These are phyloP conservation scores for Trypoxylus dichotomus DNA, from an alignment of 1,140 invertebrate genomes.

Conservation along the genomic window DNA sequence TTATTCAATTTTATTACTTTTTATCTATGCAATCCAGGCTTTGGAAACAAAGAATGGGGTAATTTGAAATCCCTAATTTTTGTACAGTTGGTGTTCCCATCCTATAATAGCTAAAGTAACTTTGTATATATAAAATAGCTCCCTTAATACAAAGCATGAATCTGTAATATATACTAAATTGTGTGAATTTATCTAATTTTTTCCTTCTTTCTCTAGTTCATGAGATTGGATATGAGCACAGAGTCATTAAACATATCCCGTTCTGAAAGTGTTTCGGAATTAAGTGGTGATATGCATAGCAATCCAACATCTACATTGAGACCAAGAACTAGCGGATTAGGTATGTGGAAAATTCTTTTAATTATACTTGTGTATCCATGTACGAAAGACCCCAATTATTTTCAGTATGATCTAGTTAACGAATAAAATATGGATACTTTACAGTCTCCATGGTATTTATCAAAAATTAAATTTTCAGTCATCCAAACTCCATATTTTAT, in stretches of 20 bases:
- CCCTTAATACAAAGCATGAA: neutral
- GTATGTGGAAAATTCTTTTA: slow-evolving; percentile 57
- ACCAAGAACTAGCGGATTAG: slow-evolving; percentile 52
- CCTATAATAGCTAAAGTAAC: neutral
- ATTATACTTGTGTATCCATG: neutral
- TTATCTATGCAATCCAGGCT: slow-evolving; percentile 45
- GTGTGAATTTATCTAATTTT: neutral
- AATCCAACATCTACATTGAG: slow-evolving; percentile 45
- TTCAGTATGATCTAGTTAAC: neutral
- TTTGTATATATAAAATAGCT: slow-evolving; percentile 13
- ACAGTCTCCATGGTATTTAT: too few species aligned
- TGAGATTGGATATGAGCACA: slow-evolving; percentile 76
- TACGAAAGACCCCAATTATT: neutral
- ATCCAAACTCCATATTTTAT: neutral
- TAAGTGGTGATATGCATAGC: slow-evolving; percentile 62
- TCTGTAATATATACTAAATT: neutral
- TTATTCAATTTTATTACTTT: slow-evolving; percentile 24
- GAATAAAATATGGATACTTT: neutral
- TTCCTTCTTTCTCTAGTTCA: slow-evolving; percentile 62
- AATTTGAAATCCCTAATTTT: slow-evolving; percentile 27
- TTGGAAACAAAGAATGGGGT: slow-evolving; percentile 53
- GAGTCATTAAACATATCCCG: slow-evolving; percentile 73
- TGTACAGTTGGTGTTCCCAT: neutral
- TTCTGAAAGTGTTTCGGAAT: slow-evolving; percentile 81
- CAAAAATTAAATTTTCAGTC: neutral